Conservation (phyloP, 2,113 vertebrate genomes). For the Cairina moschata region DNA sequence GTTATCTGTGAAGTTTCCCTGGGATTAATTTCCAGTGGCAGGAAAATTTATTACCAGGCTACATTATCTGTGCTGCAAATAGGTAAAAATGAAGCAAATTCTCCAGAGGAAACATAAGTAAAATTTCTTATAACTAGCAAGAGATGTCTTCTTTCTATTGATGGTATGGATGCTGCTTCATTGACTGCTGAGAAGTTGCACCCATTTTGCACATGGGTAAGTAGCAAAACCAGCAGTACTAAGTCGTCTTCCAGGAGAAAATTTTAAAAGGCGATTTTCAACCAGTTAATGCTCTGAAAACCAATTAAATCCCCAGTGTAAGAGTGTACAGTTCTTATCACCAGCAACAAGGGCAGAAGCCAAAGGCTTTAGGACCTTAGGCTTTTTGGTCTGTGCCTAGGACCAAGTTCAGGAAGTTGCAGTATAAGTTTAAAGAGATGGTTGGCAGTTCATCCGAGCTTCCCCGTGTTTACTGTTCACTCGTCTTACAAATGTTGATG, state of each 20-base stretch:
- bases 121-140: background rate
- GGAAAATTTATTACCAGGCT: background rate
- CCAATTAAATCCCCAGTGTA: background rate
- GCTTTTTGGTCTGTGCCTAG: background rate
- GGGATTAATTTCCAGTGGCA: background rate
- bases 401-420: background rate
- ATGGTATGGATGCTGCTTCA: background rate
- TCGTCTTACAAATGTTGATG: background rate
- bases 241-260: background rate
- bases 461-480: background rate
- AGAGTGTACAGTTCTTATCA: background rate
- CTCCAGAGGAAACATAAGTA: background rate
- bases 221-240: background rate
- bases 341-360: background rate
- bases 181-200: background rate
- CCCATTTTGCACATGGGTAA: background rate
- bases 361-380: background rate
- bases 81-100: background rate
- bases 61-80: background rate
- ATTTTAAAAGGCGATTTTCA: background rate
- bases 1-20: background rate
- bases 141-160: accelerated
- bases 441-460: background rate
- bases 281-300: background rate
- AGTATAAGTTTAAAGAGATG: background rate